Conservation (phyloP, 2,113 vertebrate species). For the Columbina picui region DNA sequence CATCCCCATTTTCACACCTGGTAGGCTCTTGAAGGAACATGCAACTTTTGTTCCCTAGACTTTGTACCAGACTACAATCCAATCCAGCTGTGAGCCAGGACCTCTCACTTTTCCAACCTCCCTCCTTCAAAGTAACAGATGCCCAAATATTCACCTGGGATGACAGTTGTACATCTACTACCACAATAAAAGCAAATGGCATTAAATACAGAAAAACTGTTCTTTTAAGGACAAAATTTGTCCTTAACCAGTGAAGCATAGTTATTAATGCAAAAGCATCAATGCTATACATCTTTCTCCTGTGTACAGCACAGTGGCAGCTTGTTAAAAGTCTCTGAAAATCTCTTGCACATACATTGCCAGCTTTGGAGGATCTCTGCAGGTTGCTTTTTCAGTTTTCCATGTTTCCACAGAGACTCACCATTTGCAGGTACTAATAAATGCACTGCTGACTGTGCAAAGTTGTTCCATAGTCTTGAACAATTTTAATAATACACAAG, state of each 20-base stretch:
- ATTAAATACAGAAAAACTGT: neutral
- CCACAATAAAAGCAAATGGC: neutral
- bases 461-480: neutral
- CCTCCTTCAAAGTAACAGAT: neutral
- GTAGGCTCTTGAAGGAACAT: neutral
- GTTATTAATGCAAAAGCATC: neutral
- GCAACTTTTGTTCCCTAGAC: neutral
- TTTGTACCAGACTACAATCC: neutral
- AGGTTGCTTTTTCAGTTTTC: neutral
- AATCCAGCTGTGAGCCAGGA: neutral
- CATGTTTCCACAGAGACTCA: neutral
- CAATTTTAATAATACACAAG: neutral
- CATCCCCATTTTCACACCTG: neutral
- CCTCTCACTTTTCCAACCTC: neutral
- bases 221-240: neutral
- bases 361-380: neutral
- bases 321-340: neutral
- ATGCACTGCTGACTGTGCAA: neutral
- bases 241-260: neutral
- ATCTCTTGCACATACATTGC: fast-evolving
- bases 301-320: neutral
- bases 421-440: neutral
- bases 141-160: neutral
- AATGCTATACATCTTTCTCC: neutral
- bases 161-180: fast-evolving